Evolutionary conservation across 2,113 vertebrate species (phyloP).

Genomic region (Semicossyphus pulcher): DNA sequence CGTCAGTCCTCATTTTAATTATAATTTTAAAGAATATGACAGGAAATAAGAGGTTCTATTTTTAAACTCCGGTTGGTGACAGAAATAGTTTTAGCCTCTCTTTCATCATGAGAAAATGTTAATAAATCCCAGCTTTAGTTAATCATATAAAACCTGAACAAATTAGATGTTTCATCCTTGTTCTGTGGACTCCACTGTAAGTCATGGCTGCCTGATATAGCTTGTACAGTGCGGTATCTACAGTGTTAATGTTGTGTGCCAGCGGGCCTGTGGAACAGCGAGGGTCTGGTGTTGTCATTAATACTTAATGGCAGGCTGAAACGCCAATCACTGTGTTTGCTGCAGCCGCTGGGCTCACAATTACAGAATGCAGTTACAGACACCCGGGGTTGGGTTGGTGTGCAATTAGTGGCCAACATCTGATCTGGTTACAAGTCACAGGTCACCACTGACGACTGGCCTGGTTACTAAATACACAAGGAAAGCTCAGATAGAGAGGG

Average conservation of each 20-base stretch:
- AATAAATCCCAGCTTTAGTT: constrained; percentile 8
- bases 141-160: not conserved
- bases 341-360: constrained; percentile 66
- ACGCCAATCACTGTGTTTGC: constrained; percentile 61
- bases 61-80: not conserved
- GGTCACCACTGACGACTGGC: constrained; percentile 63
- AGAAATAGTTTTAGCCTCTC: not conserved
- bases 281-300: constrained; percentile 75
- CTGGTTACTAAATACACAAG: constrained; percentile 46
- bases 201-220: constrained; percentile 33
- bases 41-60: constrained; percentile 29
- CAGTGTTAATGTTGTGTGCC: constrained; percentile 37
- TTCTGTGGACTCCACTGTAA: not conserved
- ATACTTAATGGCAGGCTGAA: constrained; percentile 73
- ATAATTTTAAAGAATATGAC: constrained; percentile 28
- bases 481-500: constrained; percentile 6
- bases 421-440: constrained; percentile 74
- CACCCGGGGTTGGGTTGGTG: constrained; percentile 62
- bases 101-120: not conserved
- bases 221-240: constrained; percentile 22
- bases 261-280: constrained; percentile 56
- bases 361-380: constrained; percentile 74
- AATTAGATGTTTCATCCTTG: not conserved
- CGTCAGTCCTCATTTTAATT: constrained; percentile 37
- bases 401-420: constrained; percentile 69